Percentiles rank a stretch among this genome's conserved stretches.
Conservation (phyloP, 37 sponge, comb jelly and placozoan species). For the Ephydatia muelleri region DNA sequence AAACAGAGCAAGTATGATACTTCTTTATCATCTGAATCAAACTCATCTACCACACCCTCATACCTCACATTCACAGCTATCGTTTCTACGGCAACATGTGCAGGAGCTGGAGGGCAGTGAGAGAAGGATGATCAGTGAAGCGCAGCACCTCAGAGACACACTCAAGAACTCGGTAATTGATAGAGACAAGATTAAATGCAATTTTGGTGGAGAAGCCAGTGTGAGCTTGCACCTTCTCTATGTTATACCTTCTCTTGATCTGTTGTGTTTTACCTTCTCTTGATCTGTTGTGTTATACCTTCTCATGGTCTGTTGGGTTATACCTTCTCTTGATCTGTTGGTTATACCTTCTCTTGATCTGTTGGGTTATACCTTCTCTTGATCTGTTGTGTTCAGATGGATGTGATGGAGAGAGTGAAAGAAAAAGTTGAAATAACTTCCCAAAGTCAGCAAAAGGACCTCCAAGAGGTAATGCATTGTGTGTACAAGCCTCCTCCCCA, state of each 20-base stretch:
- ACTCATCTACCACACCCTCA: constrained; percentile 3
- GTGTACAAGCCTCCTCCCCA: neutral
- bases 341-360: too few species aligned
- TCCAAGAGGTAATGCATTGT: neutral
- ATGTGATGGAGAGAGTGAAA: constrained; percentile 27
- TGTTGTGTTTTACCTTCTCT: too few species aligned
- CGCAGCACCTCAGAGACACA: constrained; percentile 22
- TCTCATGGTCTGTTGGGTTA: too few species aligned
- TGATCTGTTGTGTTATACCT: too few species aligned
- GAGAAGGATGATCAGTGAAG: constrained; percentile 21
- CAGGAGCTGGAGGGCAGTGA: constrained; percentile 17
- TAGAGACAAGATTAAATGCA: too few species aligned
- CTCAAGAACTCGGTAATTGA: constrained; percentile 35
- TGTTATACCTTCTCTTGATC: too few species aligned
- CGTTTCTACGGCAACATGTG: constrained; percentile 1
- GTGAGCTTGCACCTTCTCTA: too few species aligned
- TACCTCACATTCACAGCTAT: neutral
- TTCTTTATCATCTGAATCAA: too few species aligned
- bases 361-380: neutral
- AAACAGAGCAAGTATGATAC: too few species aligned
- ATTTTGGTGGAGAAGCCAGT: too few species aligned
- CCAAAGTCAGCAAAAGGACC: neutral
- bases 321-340: too few species aligned
- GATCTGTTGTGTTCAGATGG: constrained; percentile 8
- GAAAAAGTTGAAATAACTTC: neutral